A percentile compares a stretch with the other conserved stretches of the same genome.
phyloP scores from a whole-genome alignment of 2,113 vertebrate species.

The Hucho hucho region DNA sequence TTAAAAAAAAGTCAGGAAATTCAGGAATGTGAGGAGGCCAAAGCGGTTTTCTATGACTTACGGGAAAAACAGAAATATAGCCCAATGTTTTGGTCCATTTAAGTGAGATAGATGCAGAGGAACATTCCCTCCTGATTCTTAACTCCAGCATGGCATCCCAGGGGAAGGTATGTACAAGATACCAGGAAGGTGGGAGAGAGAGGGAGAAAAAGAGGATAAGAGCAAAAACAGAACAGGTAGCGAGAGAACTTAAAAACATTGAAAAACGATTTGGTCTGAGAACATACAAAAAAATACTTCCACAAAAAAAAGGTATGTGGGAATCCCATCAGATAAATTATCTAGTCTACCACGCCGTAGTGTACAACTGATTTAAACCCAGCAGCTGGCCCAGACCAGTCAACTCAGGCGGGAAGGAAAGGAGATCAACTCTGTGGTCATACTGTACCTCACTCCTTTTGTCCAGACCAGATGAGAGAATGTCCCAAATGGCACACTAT shows the following conservation, averaged over 20 bases:
- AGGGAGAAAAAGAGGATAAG: conserved; percentile 1
- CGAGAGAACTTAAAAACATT: conserved; percentile 28
- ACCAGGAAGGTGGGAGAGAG: neutral
- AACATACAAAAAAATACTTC: conserved; percentile 23
- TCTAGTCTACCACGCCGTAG: conserved; percentile 40
- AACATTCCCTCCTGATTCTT: conserved; percentile 44
- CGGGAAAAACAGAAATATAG: neutral
- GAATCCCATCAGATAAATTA: conserved; percentile 60
- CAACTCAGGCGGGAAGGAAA: conserved; percentile 45
- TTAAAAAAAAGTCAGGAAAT: conserved; percentile 75
- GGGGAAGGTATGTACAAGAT: conserved; percentile 19
- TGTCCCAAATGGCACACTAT: no score
- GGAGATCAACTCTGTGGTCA: conserved; percentile 49
- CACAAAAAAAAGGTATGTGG: conserved; percentile 43
- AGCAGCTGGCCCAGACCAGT: conserved; percentile 55
- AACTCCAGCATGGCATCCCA: neutral
- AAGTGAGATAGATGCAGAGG: conserved; percentile 18
- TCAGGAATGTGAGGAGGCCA: neutral
- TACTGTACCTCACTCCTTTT: conserved; percentile 26
- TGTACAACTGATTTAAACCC: conserved; percentile 61
- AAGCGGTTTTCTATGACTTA: no score
- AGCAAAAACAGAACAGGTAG: conserved; percentile 6
- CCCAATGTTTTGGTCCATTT: conserved; percentile 2
- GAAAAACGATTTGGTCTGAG: conserved; percentile 39
- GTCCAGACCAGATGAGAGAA: conserved; percentile 29